These are phyloP conservation scores for Taurulus bubalis DNA, from an alignment of 2,113 vertebrate species.

Conservation along the genomic window DNA sequence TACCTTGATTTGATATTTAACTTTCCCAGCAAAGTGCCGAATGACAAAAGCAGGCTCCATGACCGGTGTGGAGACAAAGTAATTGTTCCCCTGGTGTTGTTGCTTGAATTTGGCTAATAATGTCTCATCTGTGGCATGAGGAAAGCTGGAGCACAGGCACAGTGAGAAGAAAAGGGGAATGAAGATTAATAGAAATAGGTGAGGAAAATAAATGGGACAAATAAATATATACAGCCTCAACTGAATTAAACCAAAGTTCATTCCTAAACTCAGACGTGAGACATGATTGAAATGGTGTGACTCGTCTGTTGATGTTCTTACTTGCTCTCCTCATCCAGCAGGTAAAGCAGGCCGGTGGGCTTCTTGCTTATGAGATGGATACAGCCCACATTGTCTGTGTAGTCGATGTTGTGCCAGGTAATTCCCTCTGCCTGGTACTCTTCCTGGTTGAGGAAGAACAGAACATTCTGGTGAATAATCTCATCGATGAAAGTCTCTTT, in stretches of 20 bases:
- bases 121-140: constrained; percentile 94
- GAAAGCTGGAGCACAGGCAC: constrained; percentile 85
- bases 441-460: constrained; percentile 82
- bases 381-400: constrained; percentile 97
- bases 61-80: constrained; percentile 94
- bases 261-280: background rate
- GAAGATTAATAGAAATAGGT: background rate
- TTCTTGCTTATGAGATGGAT: constrained; percentile 99
- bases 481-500: background rate
- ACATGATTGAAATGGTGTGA: background rate
- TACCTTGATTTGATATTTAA: constrained; percentile 98
- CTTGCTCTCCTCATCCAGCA: constrained; percentile 99
- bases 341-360: constrained; percentile 95
- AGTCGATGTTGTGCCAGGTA: constrained; percentile 98
- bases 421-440: constrained; percentile 98
- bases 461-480: background rate
- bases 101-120: constrained; percentile 98
- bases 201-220: background rate
- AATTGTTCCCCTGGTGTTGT: constrained; percentile 95
- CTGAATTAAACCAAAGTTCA: background rate
- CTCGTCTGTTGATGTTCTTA: constrained; percentile 75
- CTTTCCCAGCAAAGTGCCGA: constrained; percentile 95
- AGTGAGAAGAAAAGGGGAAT: background rate
- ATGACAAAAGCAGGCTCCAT: constrained; percentile 98
- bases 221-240: background rate